These are phyloP conservation scores for Budorcas taxicolor DNA, from an alignment of 2,113 vertebrate genomes.

Conservation along the genomic window DNA sequence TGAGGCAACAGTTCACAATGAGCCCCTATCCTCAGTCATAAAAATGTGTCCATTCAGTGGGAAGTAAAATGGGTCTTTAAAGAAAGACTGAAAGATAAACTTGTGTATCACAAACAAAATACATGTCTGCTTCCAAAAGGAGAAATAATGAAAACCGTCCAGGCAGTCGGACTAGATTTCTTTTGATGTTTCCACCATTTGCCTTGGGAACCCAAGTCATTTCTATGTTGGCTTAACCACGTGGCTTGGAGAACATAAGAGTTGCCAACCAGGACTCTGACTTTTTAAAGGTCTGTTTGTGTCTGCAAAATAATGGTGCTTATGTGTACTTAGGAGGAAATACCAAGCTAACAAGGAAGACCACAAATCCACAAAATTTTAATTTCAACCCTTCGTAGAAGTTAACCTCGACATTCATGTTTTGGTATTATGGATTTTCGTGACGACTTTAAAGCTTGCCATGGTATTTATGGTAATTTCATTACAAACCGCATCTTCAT, in stretches of 20 bases:
- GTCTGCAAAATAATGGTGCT: constrained; percentile 54
- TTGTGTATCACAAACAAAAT: neutral
- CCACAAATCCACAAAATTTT: constrained; percentile 66
- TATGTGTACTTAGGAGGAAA: constrained; percentile 62
- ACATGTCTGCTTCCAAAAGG: neutral
- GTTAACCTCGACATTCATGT: constrained; percentile 61
- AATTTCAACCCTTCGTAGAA: constrained; percentile 67
- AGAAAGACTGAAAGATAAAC: constrained; percentile 31
- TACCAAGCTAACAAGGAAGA: constrained; percentile 62
- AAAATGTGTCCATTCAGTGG: constrained; percentile 11
- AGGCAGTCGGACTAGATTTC: constrained; percentile 30
- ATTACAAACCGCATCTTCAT: constrained; percentile 72
- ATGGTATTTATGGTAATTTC: constrained; percentile 72
- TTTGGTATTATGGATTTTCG: constrained; percentile 65
- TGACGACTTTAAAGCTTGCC: constrained; percentile 66
- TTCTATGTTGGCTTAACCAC: constrained; percentile 35
- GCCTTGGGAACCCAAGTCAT: constrained; percentile 25
- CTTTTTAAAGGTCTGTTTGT: constrained; percentile 53
- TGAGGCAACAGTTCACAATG: neutral
- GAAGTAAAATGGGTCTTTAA: constrained; percentile 9
- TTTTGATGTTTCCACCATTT: constrained; percentile 43
- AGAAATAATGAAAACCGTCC: constrained; percentile 39
- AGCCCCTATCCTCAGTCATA: neutral
- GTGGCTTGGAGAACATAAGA: neutral
- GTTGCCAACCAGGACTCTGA: constrained; percentile 1